These are phyloP conservation scores for Sisyra terminalis DNA, from an alignment of 2,888 invertebrate species.

Conservation along the genomic window DNA sequence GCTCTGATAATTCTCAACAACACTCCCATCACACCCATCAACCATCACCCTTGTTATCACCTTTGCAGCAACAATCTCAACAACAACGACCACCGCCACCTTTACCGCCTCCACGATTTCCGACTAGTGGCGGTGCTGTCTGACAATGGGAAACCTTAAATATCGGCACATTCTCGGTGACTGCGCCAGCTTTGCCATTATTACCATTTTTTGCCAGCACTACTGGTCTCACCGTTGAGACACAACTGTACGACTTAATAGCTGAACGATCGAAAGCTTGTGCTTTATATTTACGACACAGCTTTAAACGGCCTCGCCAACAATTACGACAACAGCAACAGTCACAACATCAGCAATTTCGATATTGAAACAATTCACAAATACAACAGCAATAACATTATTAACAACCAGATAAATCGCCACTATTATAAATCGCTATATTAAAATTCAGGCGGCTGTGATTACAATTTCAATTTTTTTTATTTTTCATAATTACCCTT, in stretches of 20 bases:
- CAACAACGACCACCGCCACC: slow-evolving; percentile 60
- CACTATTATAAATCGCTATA: too few species aligned
- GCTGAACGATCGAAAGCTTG: slow-evolving; percentile 43
- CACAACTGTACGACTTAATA: slow-evolving; percentile 40
- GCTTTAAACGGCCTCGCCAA: slow-evolving; percentile 34
- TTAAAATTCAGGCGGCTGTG: too few species aligned
- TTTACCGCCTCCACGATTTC: slow-evolving; percentile 65
- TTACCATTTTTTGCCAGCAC: slow-evolving; percentile 26
- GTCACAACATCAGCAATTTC: too few species aligned
- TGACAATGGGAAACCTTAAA: slow-evolving; percentile 61
- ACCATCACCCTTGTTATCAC: slow-evolving; percentile 63
- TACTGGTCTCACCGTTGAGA: slow-evolving; percentile 33
- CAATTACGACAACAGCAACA: background rate
- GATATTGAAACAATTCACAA: too few species aligned
- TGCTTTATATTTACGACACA: slow-evolving; percentile 48
- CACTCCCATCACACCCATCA: slow-evolving; percentile 66
- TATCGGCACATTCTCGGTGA: slow-evolving; percentile 28
- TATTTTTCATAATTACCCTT: too few species aligned
- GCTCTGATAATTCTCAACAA: slow-evolving; percentile 42
- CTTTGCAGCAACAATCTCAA: slow-evolving; percentile 50
- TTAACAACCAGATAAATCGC: too few species aligned
- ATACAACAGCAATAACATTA: too few species aligned
- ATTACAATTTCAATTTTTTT: too few species aligned
- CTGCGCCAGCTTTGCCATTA: slow-evolving; percentile 17
- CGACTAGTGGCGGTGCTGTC: slow-evolving; percentile 60